phyloP scores from a whole-genome alignment of 2,888 invertebrate genomes.

The Lepidocyrtoides sp. region DNA sequence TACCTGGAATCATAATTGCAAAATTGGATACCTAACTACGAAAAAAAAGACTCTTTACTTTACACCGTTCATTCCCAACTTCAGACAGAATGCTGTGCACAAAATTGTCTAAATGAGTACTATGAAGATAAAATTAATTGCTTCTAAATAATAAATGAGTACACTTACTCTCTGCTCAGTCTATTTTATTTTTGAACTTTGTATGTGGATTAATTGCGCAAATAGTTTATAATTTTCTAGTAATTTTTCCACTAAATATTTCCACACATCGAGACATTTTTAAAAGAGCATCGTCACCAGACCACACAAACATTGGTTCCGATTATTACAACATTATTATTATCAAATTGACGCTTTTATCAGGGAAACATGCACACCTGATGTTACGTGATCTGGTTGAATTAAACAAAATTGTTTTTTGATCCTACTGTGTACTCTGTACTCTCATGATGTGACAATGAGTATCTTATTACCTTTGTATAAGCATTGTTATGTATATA shows the following conservation, averaged over 20 bases:
- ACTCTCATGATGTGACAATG: not conserved
- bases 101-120: not conserved
- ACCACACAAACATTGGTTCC: too few species aligned
- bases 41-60: not conserved
- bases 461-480: not conserved
- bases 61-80: not conserved
- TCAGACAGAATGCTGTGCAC: not conserved
- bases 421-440: not conserved
- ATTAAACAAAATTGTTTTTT: not conserved
- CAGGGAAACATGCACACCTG: too few species aligned
- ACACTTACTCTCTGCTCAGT: constrained; percentile 13
- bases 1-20: constrained; percentile 8
- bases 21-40: not conserved
- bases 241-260: not conserved
- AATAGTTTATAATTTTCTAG: not conserved
- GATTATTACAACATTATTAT: too few species aligned
- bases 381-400: too few species aligned
- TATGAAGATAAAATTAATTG: constrained; percentile 14
- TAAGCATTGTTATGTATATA: too few species aligned
- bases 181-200: constrained; percentile 41
- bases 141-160: constrained; percentile 30
- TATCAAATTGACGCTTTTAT: too few species aligned
- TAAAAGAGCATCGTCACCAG: too few species aligned
- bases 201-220: not conserved
- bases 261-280: too few species aligned